Percentiles rank a stretch among this genome's conserved stretches.
phyloP scores from a whole-genome alignment of 2,113 vertebrate species.

The Merops nubicus region DNA sequence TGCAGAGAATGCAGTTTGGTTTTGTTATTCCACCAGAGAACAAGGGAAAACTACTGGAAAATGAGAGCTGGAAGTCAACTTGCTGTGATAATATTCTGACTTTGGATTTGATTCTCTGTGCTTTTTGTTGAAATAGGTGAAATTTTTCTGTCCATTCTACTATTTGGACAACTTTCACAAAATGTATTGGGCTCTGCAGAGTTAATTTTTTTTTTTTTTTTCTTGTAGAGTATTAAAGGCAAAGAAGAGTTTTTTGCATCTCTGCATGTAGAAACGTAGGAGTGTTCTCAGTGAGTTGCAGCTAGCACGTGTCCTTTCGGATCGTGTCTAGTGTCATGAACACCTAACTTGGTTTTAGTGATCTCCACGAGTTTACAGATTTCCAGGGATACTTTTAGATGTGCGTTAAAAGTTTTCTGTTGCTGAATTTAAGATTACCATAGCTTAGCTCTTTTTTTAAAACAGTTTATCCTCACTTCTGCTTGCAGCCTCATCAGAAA shows the following conservation, averaged over 20 bases:
- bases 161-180: background rate
- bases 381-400: background rate
- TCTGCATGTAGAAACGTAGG: background rate
- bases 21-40: background rate
- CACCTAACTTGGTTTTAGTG: background rate
- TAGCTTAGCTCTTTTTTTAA: background rate
- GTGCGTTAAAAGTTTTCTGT: background rate
- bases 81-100: background rate
- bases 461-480: background rate
- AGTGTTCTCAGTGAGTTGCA: background rate
- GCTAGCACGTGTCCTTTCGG: background rate
- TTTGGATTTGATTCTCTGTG: background rate
- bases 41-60: background rate
- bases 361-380: background rate
- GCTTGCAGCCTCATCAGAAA: slow-evolving; percentile 85
- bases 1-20: background rate
- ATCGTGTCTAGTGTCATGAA: background rate
- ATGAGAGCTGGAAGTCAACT: background rate
- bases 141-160: background rate
- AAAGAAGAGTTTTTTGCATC: background rate
- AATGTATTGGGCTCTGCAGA: background rate
- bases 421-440: background rate
- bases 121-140: background rate
- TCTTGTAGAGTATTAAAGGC: background rate
- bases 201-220: background rate